Percentiles rank a stretch among this genome's conserved stretches.
These are phyloP conservation scores for Ariolimax columbianus DNA, from an alignment of 2,888 invertebrate genomes.

Conservation along the genomic window DNA sequence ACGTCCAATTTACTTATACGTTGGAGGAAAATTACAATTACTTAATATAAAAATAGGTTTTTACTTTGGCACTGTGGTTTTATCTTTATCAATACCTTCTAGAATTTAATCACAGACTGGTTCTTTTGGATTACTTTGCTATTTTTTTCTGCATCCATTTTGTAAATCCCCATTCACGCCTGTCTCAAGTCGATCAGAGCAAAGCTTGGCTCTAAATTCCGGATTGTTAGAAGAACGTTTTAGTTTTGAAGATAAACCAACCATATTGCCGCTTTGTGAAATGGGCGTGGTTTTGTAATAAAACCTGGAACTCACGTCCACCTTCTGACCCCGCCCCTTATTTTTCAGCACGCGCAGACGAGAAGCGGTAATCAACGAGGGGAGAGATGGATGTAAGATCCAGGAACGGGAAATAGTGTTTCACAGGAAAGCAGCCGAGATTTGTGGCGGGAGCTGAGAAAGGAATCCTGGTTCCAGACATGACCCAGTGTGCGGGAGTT, in stretches of 20 bases:
- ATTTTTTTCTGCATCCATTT: background rate
- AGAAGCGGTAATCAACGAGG: background rate
- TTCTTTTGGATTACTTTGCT: background rate
- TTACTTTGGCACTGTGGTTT: background rate
- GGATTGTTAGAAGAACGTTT: background rate
- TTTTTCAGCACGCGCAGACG: background rate
- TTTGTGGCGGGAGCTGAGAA: background rate
- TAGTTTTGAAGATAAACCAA: background rate
- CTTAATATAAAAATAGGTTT: background rate
- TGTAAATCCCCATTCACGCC: background rate
- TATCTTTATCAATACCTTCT: background rate
- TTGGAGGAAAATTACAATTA: background rate
- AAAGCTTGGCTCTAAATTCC: background rate
- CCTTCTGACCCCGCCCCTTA: constrained; percentile 3
- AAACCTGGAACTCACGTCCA: background rate
- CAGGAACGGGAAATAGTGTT: background rate
- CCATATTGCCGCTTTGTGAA: background rate
- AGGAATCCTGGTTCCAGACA: background rate
- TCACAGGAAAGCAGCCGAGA: background rate
- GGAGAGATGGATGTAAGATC: background rate
- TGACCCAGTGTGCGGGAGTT: background rate
- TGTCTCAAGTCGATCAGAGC: background rate
- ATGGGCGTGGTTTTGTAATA: constrained; percentile 10
- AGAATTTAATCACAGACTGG: background rate
- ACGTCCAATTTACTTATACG: too few relatives aligned